Evolutionary conservation across 2,113 vertebrate species (phyloP), one percentile per base, ranked within the genome.

Genomic region (Pleuronectes platessa): DNA sequence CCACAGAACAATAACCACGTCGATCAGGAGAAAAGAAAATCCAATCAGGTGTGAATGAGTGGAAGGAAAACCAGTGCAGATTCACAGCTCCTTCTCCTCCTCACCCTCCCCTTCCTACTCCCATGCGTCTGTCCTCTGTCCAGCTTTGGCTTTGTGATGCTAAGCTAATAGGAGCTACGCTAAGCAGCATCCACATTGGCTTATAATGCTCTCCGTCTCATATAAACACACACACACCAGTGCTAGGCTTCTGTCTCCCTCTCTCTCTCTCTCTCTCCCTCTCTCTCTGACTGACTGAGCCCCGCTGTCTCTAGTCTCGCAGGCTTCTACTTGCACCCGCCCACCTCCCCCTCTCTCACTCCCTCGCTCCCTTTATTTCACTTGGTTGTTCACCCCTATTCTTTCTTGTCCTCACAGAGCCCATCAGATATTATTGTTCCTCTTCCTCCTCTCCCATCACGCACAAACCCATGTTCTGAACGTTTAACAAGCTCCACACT

Each of bases 81-180:
- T 60, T 76, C 76, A 79, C 74, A 72, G 81, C 65, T 85, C 81
- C 86, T 87, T 86, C 85, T 86, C 72, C 74, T 53, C 61, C 68
- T 81, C 83, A 51, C 87, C 76, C 80, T 93, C 93, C 93, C 86
- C 90, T 89, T 93, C 92, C 92, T 71, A 93, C 77, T 85, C 78
- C 82, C 21, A 74, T 86, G 68, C 31, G 76, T 89, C 87, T 89
- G 86, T 88, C 89, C 90, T 88, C 89, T 87, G 90, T 91, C 91
- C 87, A 87, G 89, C 83, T 87, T 76, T 86, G 81, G 92, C 91
- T 93, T 93, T 92, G 94, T 90, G 79, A 95, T 89, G 94, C 95
- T 93, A 91, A 90, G 94, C 95, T 96, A 95, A 93, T 85, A 90
- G 87, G 88, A 82, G 95, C 94, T 95, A 94, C 76, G 79, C 92